phyloP scores from a whole-genome alignment of 2,113 vertebrate species.

The Phyllostomus hastatus region DNA sequence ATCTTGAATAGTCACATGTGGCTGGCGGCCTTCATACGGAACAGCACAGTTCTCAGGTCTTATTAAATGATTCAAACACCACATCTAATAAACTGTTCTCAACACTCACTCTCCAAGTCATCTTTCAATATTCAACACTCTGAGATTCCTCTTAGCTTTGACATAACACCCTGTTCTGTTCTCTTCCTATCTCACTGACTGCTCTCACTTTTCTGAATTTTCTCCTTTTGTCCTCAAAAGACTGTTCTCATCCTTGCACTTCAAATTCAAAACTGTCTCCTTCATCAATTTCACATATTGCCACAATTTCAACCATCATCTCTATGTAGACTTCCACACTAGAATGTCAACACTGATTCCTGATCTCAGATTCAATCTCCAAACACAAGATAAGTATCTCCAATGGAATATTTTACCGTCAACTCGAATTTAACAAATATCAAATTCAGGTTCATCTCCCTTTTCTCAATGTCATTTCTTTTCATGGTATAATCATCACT shows the following conservation, averaged over 20 bases:
- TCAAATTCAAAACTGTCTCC: background rate
- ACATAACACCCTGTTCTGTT: background rate
- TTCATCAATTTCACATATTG: background rate
- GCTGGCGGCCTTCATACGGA: background rate
- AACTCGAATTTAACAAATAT: background rate
- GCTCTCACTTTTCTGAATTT: background rate
- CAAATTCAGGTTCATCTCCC: background rate
- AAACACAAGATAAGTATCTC: background rate
- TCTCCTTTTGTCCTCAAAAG: background rate
- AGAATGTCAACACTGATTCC: background rate
- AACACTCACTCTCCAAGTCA: background rate
- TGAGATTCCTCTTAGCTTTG: background rate
- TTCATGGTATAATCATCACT: background rate
- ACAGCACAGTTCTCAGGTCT: background rate
- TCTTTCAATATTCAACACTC: background rate
- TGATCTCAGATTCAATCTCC: background rate
- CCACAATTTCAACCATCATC: background rate
- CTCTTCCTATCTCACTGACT: background rate
- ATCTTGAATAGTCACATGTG: background rate
- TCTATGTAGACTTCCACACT: background rate
- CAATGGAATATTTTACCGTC: background rate
- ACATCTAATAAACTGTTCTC: background rate
- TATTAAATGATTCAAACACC: background rate
- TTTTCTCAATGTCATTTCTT: slow-evolving; percentile 12
- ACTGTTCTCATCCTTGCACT: background rate